Evolutionary conservation across 2,888 invertebrate species (phyloP), one percentile per base, ranked within the genome.

Genomic region (Clitarchus hookeri): DNA sequence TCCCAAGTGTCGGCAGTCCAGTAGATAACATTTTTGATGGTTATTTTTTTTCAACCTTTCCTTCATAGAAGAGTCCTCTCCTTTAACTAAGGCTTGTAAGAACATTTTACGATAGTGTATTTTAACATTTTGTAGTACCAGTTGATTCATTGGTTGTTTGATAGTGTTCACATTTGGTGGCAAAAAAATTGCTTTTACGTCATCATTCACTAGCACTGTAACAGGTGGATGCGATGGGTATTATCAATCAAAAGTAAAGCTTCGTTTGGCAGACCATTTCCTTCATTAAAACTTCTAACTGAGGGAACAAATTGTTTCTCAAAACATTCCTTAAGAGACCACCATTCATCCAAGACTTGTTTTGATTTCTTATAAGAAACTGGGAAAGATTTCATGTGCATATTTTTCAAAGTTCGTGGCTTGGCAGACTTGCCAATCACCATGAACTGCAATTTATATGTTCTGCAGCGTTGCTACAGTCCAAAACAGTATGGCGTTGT

Each of bases 271-370:
- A 84, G 84, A 65, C 77, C 84, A 78, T 77, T 65, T 78, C 27
- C 77, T 84, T 44, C 44, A 77, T 84, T 84, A 44, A 84, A 77
- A 11, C n/a, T 77, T 84, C 12, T 84, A 26, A 84, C 84, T 26
- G 84, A 84, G 9, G 77, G 78, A n/a, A n/a, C n/a, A n/a, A n/a
- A 78, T 84, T 84, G 77, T 44, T 84, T 84, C 23, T 84, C 78
- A 25, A 84, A 27, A 8, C 36, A 2, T 12, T 84, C 27, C 27
- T 77, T n/a, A n/a, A n/a, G 53, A 84, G 84, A 77, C 4, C 27
- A 84, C 44, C 16, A 36, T n/a, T 54, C 84, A 84, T 26, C 84
- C 78, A 54, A n/a, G 84, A 4, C 44, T 54, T 84, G 44, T 44
- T 84, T 44, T 84, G 44, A 84, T 84, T 84, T 19, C 44, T 84